Conservation (phyloP, 2,113 vertebrate genomes). For the Oenanthe melanoleuca region DNA sequence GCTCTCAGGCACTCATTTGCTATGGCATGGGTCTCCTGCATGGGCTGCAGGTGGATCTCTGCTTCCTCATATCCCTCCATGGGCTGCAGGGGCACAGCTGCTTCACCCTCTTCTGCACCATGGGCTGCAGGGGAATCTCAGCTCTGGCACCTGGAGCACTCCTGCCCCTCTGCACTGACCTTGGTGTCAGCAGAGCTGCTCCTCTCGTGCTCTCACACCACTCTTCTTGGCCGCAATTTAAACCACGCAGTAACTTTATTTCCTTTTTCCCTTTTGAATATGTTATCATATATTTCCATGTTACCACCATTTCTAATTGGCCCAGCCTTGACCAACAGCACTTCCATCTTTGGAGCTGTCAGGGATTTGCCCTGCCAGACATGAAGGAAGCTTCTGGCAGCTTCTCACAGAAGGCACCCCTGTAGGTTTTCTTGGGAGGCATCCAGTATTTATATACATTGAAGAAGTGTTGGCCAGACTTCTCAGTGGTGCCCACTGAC, state of each 20-base stretch:
- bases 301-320: not conserved
- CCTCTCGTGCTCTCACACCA: not conserved
- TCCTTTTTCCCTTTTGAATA: not conserved
- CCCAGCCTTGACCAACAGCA: not conserved
- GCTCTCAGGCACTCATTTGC: not conserved
- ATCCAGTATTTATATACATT: not conserved
- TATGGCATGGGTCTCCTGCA: fast-evolving
- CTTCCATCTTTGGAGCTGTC: not conserved
- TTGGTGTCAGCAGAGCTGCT: not conserved
- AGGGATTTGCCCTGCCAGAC: not conserved
- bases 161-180: not conserved
- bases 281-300: not conserved
- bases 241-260: not conserved
- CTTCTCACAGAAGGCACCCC: not conserved
- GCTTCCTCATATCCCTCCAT: no score
- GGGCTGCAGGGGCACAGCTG: not conserved
- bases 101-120: not conserved
- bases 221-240: not conserved
- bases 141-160: not conserved
- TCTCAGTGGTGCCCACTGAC: not conserved
- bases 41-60: not conserved
- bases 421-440: not conserved
- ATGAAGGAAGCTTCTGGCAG: not conserved
- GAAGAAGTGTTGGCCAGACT: not conserved
- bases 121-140: not conserved